Base-by-base conservation (phyloP, 2,888 invertebrate species). In the Cheilosia urbana region DNA sequence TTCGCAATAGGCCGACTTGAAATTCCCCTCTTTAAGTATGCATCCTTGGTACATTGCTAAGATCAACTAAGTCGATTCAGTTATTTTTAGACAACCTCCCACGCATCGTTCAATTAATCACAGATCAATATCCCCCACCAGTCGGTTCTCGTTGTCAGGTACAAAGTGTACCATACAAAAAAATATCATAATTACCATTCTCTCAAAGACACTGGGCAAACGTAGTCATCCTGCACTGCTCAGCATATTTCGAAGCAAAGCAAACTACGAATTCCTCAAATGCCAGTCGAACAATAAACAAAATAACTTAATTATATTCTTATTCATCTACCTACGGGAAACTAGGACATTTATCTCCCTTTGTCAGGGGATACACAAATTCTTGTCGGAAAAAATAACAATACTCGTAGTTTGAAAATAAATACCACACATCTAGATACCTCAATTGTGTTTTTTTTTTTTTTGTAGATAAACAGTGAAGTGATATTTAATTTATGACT, bases 401-500 rank as follows among this genome's bases (percentile, higher is more conserved):
- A 19, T 49, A 30, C 30, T 30, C 30, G 30, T 9, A 24, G 37
- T 76, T 51, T 76, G 66, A 76, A 57, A 66, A 76, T 19, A 76
- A 76, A 66, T 49, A 13, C 47, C 47, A 3, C 27, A 65, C 45
- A 37, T 49, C 34, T 72, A 62, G 17, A 42, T n/a, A 72, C 24
- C 34, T 27, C 60, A 27, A 47, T 65, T 53, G 19, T 51, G 17
- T 30, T 9, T 3, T 42, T 30, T 30, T 42, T 27, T 9, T 11
- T 42, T 42, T 21, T 42, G 40, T 34, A 63, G 21, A 66, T 30
- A 60, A 51, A 53, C 68, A 45, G 19, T 30, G 21, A 4, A 40
- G n/a, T 5, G 42, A 24, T 68, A 68, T 76, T 76, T 68, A 76
- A 76, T 76, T 76, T 68, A 76, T 76, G 76, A 76, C 58, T 45